These are phyloP conservation scores for Proteles cristata DNA, from an alignment of 2,113 vertebrate genomes.

Conservation along the genomic window DNA sequence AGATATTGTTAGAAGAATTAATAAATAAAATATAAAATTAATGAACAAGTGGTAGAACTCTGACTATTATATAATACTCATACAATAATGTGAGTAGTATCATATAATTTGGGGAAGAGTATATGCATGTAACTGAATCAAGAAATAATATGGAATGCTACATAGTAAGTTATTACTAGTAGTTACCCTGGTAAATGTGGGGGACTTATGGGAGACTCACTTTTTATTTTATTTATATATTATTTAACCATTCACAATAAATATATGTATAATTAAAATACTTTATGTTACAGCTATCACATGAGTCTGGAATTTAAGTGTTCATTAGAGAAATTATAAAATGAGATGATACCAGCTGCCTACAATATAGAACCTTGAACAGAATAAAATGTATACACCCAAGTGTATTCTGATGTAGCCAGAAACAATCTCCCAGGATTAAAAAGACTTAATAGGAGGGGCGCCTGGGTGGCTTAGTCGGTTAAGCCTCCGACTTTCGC, in stretches of 20 bases:
- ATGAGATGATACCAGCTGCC: not conserved
- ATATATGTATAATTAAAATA: slow-evolving; percentile 1
- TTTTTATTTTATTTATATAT: slow-evolving; percentile 17
- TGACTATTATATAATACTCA: not conserved
- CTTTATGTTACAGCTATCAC: not conserved
- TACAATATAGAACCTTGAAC: not conserved
- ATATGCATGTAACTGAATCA: not conserved
- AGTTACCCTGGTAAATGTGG: not conserved
- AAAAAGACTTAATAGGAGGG: not conserved
- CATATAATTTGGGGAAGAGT: not conserved
- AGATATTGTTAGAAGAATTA: slow-evolving; percentile 38
- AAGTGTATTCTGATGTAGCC: not conserved
- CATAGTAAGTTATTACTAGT: not conserved
- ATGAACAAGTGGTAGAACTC: slow-evolving; percentile 37
- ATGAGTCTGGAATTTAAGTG: not conserved
- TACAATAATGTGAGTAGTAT: slow-evolving; percentile 12
- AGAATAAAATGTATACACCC: not conserved
- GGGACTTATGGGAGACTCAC: not conserved
- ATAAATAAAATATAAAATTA: slow-evolving; percentile 52
- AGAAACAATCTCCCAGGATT: not conserved
- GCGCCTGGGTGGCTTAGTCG: too few species aligned
- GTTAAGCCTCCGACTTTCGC: too few species aligned
- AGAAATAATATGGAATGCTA: not conserved
- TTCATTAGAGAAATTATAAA: slow-evolving; percentile 49
- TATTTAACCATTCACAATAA: slow-evolving; percentile 3